Evolutionary conservation across 2,797 vertebrate genomes (phyloP).

Genomic region (Chaetodon trifasciatus): DNA sequence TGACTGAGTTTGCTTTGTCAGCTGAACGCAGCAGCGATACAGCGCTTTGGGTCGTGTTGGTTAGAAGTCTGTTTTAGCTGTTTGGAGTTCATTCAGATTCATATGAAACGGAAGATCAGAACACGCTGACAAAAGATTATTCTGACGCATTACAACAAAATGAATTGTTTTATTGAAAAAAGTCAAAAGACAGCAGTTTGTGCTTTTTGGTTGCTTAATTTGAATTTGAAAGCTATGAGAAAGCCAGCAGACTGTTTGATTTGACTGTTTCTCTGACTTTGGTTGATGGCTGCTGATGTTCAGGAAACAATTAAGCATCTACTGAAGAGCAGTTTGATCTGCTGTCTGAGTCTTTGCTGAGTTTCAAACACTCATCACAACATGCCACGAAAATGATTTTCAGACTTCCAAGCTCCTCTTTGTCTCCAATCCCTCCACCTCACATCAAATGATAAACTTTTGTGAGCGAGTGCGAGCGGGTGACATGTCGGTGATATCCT

Average conservation of each 20-base stretch:
- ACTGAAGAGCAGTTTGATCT: conserved; percentile 19
- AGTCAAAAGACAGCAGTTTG: too few species aligned
- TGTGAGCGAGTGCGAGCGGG: conserved; percentile 46
- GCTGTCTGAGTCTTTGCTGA: conserved; percentile 19
- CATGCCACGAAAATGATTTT: conserved; percentile 51
- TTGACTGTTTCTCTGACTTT: conserved; percentile 4
- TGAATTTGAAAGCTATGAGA: background rate
- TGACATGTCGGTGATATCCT: conserved; percentile 62
- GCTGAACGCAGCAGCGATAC: conserved; percentile 25
- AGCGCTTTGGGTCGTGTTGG: conserved; percentile 18
- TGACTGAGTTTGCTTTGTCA: conserved; percentile 33
- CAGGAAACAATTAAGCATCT: conserved; percentile 29
- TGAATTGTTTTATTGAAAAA: background rate
- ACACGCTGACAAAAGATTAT: background rate
- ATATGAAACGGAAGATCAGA: background rate
- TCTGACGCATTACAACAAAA: background rate
- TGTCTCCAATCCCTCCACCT: conserved; percentile 51
- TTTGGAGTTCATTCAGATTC: conserved; percentile 4
- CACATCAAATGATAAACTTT: conserved; percentile 64
- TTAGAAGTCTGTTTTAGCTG: conserved; percentile 28
- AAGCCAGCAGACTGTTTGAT: conserved; percentile 7
- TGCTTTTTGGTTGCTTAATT: background rate
- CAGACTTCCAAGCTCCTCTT: conserved; percentile 43
- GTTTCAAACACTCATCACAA: conserved; percentile 43
- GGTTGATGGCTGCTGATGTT: conserved; percentile 27